These are phyloP conservation scores for Myripristis murdjan DNA, from an alignment of 2,797 vertebrate genomes.

Conservation along the genomic window DNA sequence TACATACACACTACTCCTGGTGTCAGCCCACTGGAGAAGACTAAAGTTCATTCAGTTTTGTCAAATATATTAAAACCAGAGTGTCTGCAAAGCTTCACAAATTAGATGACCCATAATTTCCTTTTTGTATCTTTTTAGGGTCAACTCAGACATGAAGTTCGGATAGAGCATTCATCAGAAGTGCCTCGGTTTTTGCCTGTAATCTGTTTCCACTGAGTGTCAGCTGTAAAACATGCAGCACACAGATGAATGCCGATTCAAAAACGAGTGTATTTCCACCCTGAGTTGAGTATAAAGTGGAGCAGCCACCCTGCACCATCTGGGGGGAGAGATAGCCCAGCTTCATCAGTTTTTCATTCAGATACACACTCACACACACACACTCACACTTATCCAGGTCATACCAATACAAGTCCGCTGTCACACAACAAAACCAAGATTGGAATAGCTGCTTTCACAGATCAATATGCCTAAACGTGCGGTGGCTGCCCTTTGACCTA, in stretches of 20 bases:
- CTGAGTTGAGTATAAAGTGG: constrained; percentile 30
- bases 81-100: constrained; percentile 13
- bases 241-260: not conserved
- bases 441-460: too few species aligned
- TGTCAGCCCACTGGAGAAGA: constrained; percentile 36
- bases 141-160: not conserved
- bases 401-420: not conserved
- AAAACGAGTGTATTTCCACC: constrained; percentile 8
- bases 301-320: constrained; percentile 18
- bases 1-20: constrained; percentile 39
- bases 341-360: constrained; percentile 33
- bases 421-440: constrained; percentile 29
- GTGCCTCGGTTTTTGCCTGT: not conserved
- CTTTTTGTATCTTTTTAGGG: not conserved
- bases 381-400: not conserved
- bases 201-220: not conserved
- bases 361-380: not conserved
- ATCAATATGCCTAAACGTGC: not conserved
- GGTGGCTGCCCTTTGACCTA: not conserved
- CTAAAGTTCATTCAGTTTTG: constrained; percentile 33
- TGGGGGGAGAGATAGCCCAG: not conserved
- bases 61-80: constrained; percentile 24
- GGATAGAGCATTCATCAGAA: too few species aligned
- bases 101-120: not conserved
- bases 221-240: not conserved